These are phyloP conservation scores for Ctenomys sociabilis DNA, from an alignment of 2,113 vertebrate species.

Conservation along the genomic window DNA sequence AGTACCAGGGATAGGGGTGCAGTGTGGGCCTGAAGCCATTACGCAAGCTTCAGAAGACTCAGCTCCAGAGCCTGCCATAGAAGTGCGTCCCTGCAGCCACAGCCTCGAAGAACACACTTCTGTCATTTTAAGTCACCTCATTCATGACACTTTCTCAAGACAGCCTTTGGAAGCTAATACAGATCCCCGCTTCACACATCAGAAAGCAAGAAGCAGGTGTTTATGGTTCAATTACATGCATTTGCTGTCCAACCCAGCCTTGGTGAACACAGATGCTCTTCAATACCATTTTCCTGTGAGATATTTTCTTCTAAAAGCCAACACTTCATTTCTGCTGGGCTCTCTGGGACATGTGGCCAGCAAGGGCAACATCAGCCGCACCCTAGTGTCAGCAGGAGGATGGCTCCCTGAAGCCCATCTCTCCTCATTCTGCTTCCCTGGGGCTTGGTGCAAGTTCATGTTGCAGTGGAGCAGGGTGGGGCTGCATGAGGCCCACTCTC, in stretches of 20 bases:
- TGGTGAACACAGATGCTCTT: rapidly evolving
- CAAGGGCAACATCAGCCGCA: rapidly evolving
- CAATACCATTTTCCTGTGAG: not conserved
- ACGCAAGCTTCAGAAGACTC: not conserved
- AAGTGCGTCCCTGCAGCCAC: rapidly evolving
- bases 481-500: no score
- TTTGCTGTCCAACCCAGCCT: not conserved
- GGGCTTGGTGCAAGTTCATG: not conserved
- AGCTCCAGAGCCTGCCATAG: not conserved
- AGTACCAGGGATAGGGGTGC: not conserved
- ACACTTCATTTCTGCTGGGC: not conserved
- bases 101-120: not conserved
- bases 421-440: not conserved
- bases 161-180: not conserved
- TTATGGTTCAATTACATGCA: not conserved
- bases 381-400: rapidly evolving
- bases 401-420: not conserved
- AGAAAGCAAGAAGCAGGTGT: not conserved
- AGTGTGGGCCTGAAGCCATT: rapidly evolving
- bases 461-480: no score
- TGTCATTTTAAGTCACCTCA: not conserved
- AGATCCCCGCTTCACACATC: not conserved
- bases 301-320: not conserved
- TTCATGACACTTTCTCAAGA: not conserved
- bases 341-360: no score